A percentile compares a stretch with the other conserved stretches of the same genome.
These are phyloP conservation scores for Propithecus coquereli DNA, from an alignment of 2,113 vertebrate species.

Conservation along the genomic window DNA sequence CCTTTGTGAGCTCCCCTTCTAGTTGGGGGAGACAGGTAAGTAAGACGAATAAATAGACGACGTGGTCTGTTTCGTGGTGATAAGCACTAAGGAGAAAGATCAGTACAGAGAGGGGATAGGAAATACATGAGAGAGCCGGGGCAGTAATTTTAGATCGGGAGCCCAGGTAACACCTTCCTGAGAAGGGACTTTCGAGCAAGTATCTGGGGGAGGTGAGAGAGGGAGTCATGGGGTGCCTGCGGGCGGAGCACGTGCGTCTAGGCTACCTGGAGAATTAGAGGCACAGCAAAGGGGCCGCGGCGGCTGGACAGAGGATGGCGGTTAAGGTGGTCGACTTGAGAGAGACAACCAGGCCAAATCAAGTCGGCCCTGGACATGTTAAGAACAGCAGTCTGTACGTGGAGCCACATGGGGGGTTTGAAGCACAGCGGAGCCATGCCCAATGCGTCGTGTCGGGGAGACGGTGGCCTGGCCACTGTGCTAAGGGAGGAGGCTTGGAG, in stretches of 20 bases:
- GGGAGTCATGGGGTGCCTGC: neutral
- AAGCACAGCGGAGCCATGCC: neutral
- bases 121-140: too few relatives aligned
- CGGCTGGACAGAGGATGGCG: neutral
- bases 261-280: constrained; percentile 42
- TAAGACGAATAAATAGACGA: neutral
- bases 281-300: constrained; percentile 50
- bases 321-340: neutral
- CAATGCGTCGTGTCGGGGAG: accelerated
- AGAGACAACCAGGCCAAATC: neutral
- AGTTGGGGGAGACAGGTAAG: neutral
- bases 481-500: neutral
- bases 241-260: neutral
- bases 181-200: neutral
- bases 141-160: neutral
- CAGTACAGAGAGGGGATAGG: neutral
- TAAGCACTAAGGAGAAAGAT: neutral
- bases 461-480: neutral
- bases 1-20: neutral
- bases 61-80: neutral
- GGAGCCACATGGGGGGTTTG: neutral
- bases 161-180: neutral
- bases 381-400: neutral
- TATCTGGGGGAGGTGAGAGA: neutral
- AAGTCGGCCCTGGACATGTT: neutral